Percentiles rank a stretch among this genome's conserved stretches.
phyloP scores from a whole-genome alignment of 2,888 invertebrate genomes.

The Drosophila trichaetosa region DNA sequence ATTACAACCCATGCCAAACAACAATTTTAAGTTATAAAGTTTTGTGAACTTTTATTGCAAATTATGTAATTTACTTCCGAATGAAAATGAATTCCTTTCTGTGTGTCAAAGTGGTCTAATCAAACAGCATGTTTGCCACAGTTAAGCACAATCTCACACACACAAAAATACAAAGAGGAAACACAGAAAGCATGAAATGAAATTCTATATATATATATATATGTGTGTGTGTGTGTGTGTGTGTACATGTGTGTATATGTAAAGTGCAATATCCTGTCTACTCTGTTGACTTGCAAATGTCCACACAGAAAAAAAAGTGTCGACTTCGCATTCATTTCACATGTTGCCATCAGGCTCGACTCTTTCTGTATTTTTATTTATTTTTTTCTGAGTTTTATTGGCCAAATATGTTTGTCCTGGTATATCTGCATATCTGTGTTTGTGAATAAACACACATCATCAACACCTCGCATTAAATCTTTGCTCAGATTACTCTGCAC shows the following conservation, averaged over 20 bases:
- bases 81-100: neutral
- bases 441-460: neutral
- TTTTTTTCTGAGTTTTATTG: neutral
- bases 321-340: constrained; percentile 22
- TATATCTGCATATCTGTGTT: neutral
- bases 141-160: constrained; percentile 30
- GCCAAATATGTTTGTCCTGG: constrained; percentile 2
- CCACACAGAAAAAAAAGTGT: constrained; percentile 2
- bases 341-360: constrained; percentile 1
- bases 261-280: constrained; percentile 40
- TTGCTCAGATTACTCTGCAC: neutral
- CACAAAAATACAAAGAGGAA: neutral
- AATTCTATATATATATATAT: constrained; percentile 12
- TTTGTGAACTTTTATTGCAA: neutral
- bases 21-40: neutral
- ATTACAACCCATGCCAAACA: too few species aligned
- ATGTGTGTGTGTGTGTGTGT: neutral
- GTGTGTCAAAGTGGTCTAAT: constrained; percentile 8
- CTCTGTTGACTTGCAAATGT: constrained; percentile 38
- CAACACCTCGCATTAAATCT: neutral
- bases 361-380: neutral
- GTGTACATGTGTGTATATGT: neutral
- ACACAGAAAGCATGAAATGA: constrained; percentile 17
- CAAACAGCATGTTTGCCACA: constrained; percentile 51
- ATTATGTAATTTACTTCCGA: neutral